These are phyloP conservation scores for Drosophila tristis DNA, from an alignment of 1,140 invertebrate species.

Conservation along the genomic window DNA sequence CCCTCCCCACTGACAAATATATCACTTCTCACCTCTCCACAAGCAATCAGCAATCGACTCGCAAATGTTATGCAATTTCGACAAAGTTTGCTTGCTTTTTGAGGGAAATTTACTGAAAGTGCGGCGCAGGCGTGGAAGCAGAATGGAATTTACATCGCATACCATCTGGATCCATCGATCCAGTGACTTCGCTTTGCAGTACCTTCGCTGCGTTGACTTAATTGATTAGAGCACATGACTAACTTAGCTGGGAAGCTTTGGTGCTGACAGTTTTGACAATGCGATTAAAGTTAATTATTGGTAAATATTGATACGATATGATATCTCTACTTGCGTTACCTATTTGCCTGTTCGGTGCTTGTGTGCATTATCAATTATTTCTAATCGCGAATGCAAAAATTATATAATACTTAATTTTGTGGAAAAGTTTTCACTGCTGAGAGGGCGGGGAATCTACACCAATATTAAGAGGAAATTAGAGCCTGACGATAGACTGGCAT, in stretches of 20 bases:
- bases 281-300: constrained; percentile 66
- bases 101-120: constrained; percentile 41
- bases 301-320: constrained; percentile 68
- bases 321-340: no score
- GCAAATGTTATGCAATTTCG: constrained; percentile 58
- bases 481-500: no score
- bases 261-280: constrained; percentile 62
- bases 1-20: constrained; percentile 55
- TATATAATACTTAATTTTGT: constrained; percentile 1
- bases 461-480: no score
- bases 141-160: constrained; percentile 8
- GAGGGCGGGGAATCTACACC: no score
- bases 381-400: constrained; percentile 25
- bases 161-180: neutral
- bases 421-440: constrained; percentile 19
- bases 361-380: constrained; percentile 52
- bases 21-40: constrained; percentile 50
- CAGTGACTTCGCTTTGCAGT: constrained; percentile 11
- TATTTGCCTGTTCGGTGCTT: constrained; percentile 28
- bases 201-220: constrained; percentile 37
- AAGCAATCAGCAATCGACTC: constrained; percentile 32
- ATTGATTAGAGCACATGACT: constrained; percentile 71
- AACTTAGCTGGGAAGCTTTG: constrained; percentile 34
- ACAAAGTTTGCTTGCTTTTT: constrained; percentile 41
- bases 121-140: constrained; percentile 33